Conservation (phyloP, 2,797 vertebrate species). For the Myiotriccus ornatus region DNA sequence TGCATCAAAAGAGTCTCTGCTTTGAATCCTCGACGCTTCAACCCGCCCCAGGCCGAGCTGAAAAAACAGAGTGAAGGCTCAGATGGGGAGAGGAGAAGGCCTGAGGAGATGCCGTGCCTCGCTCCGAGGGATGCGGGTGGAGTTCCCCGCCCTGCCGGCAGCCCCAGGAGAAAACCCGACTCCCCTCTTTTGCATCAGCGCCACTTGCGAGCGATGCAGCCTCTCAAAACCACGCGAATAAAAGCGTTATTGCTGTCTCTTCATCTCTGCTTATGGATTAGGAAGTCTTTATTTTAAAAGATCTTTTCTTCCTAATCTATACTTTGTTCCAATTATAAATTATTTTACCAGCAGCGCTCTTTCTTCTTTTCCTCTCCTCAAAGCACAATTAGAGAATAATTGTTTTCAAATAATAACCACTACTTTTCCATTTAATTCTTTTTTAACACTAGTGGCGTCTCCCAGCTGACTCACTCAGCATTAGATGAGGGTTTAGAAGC, state of each 20-base stretch:
- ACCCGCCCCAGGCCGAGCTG: background rate
- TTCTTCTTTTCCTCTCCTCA: background rate
- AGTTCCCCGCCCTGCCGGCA: background rate
- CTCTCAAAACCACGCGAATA: constrained; percentile 3
- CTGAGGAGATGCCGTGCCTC: background rate
- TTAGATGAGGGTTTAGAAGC: constrained; percentile 59
- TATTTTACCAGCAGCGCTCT: constrained; percentile 62
- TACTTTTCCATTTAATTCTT: constrained; percentile 64
- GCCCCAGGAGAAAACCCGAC: background rate
- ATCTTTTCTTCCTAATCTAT: constrained; percentile 24
- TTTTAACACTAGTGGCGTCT: constrained; percentile 54
- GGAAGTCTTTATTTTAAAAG: constrained; percentile 49
- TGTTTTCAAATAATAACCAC: constrained; percentile 72
- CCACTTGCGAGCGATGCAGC: background rate
- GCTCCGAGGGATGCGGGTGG: background rate
- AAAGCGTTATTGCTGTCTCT: constrained; percentile 25
- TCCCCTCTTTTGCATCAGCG: background rate
- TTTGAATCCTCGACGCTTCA: background rate
- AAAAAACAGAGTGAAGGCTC: background rate
- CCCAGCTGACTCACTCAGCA: constrained; percentile 65
- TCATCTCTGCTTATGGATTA: constrained; percentile 32
- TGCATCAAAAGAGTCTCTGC: background rate
- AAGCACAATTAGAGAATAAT: constrained; percentile 72
- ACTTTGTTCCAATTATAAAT: constrained; percentile 61
- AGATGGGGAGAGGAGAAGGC: background rate